Evolutionary conservation across 2,113 vertebrate genomes (phyloP).

Genomic region (Galemys pyrenaicus): DNA sequence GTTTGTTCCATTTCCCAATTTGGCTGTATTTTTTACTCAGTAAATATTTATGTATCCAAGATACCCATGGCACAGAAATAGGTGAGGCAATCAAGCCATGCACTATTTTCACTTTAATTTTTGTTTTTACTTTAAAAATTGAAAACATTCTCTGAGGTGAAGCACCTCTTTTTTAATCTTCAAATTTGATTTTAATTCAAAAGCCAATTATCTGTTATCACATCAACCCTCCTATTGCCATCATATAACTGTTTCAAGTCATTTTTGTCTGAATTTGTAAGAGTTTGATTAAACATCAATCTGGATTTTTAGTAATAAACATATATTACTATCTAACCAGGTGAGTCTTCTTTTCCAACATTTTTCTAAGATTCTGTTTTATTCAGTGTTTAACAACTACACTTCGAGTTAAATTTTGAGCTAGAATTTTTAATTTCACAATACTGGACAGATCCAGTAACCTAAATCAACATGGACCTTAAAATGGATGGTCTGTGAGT

Average conservation of each 20-base stretch:
- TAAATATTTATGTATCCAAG: constrained; percentile 33
- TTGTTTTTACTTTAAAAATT: not conserved
- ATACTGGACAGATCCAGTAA: not conserved
- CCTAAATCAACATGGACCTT: not conserved
- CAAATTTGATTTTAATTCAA: constrained; percentile 33
- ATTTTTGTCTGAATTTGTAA: constrained; percentile 12
- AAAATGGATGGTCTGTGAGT: not conserved
- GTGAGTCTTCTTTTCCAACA: not conserved
- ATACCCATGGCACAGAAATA: constrained; percentile 14
- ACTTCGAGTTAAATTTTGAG: not conserved
- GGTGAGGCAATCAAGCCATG: not conserved
- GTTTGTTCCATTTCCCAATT: not conserved
- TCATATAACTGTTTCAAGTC: not conserved
- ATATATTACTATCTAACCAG: not conserved
- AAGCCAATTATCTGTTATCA: not conserved
- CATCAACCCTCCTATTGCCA: not conserved
- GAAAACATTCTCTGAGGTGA: not conserved
- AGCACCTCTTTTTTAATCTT: constrained; percentile 27
- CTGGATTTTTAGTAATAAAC: constrained; percentile 14
- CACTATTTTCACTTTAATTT: not conserved
- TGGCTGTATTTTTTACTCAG: not conserved
- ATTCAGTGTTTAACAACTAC: constrained; percentile 4
- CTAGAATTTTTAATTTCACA: constrained; percentile 24
- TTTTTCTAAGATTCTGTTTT: not conserved
- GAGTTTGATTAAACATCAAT: not conserved